These are phyloP conservation scores for Teleiodes luculella DNA, from an alignment of 2,888 invertebrate genomes.

Conservation along the genomic window DNA sequence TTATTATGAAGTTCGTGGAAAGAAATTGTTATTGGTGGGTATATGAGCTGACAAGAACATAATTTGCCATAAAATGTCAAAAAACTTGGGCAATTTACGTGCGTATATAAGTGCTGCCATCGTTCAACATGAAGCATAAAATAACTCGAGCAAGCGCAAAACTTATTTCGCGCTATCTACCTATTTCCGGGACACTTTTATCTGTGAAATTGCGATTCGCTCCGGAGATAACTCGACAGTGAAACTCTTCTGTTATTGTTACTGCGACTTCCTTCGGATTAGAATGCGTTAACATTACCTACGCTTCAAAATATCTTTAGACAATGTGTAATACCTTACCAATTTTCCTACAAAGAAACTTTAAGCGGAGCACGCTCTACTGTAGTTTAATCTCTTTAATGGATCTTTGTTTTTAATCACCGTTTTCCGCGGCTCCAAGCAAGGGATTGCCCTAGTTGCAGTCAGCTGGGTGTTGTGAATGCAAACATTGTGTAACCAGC, in stretches of 20 bases:
- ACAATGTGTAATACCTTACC: constrained; percentile 1
- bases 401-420: constrained; percentile 43
- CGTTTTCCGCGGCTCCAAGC: constrained; percentile 32
- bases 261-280: neutral
- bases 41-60: too few species aligned
- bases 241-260: constrained; percentile 21
- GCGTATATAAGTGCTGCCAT: neutral
- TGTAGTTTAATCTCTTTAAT: constrained; percentile 40
- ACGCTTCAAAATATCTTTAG: neutral
- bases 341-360: constrained; percentile 11
- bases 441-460: constrained; percentile 51
- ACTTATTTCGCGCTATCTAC: constrained; percentile 26
- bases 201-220: constrained; percentile 27
- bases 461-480: constrained; percentile 50
- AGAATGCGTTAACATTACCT: neutral
- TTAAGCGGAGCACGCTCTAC: constrained; percentile 4
- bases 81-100: neutral
- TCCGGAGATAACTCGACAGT: constrained; percentile 19
- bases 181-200: constrained; percentile 35
- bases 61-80: too few species aligned
- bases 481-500: constrained; percentile 52
- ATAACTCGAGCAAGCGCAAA: constrained; percentile 37
- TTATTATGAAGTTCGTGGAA: too few species aligned
- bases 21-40: too few species aligned
- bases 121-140: constrained; percentile 29